A percentile compares a stretch with the other conserved stretches of the same genome.
These are phyloP conservation scores for Corbicula japonica DNA, from an alignment of 2,888 invertebrate species.

Conservation along the genomic window DNA sequence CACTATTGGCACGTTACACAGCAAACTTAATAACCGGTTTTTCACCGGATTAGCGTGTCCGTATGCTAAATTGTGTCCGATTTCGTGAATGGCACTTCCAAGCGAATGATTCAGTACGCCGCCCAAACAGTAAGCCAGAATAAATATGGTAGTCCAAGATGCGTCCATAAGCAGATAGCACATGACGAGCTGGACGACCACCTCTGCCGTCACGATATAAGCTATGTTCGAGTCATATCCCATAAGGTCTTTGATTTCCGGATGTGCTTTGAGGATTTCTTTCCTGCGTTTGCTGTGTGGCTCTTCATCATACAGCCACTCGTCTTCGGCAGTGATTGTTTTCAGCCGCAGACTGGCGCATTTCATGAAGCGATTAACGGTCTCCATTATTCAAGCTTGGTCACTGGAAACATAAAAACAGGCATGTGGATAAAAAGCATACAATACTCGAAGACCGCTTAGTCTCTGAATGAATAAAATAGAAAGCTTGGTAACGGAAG, in stretches of 20 bases:
- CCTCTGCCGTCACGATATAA: slow-evolving; percentile 77
- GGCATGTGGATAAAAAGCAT: too few relatives aligned
- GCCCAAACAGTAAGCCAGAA: slow-evolving; percentile 81
- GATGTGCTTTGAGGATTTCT: slow-evolving; percentile 91
- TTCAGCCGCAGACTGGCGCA: slow-evolving; percentile 70
- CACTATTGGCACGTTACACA: slow-evolving; percentile 85
- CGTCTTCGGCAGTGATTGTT: slow-evolving; percentile 75
- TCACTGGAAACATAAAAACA: background rate
- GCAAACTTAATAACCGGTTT: slow-evolving; percentile 83
- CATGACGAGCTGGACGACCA: slow-evolving; percentile 79
- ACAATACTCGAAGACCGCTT: too few relatives aligned
- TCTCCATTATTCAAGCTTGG: slow-evolving; percentile 25
- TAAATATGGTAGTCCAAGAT: slow-evolving; percentile 79
- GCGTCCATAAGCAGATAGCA: slow-evolving; percentile 79
- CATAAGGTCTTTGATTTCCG: slow-evolving; percentile 86
- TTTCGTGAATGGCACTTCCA: slow-evolving; percentile 86
- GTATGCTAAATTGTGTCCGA: slow-evolving; percentile 86
- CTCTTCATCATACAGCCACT: slow-evolving; percentile 98
- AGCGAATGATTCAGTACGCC: slow-evolving; percentile 85
- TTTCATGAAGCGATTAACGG: slow-evolving; percentile 68
- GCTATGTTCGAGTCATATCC: slow-evolving; percentile 84
- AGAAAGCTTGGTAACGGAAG: too few relatives aligned
- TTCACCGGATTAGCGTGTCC: slow-evolving; percentile 82
- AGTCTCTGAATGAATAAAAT: too few relatives aligned
- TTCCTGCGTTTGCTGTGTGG: slow-evolving; percentile 97